Conservation (phyloP, 2,888 invertebrate genomes). For the Tachina fera region DNA sequence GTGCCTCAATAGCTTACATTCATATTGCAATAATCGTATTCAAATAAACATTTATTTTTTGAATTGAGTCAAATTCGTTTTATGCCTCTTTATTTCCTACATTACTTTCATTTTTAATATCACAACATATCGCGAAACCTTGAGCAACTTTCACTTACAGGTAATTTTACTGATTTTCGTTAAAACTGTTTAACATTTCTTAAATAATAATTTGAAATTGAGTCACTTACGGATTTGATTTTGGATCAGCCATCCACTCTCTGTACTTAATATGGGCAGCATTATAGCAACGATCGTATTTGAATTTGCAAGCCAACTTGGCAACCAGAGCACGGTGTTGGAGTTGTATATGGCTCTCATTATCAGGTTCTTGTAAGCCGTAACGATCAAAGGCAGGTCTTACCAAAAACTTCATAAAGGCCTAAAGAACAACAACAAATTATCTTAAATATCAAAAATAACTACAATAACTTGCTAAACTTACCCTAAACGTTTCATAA, state of each 20-base stretch:
- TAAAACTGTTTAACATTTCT: too few species aligned
- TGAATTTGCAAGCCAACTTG: slow-evolving; percentile 84
- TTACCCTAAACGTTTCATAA: slow-evolving; percentile 86
- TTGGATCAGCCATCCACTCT: slow-evolving; percentile 83
- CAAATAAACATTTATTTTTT: too few species aligned
- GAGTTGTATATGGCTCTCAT: slow-evolving; percentile 84
- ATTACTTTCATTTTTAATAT: too few species aligned
- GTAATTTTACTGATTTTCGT: too few species aligned
- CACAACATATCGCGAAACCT: too few species aligned
- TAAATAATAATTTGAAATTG: too few species aligned
- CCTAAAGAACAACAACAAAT: slow-evolving; percentile 74
- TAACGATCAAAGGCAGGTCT: slow-evolving; percentile 83
- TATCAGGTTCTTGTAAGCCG: slow-evolving; percentile 83
- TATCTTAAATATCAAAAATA: background rate
- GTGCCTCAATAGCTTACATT: too few species aligned
- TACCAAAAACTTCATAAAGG: slow-evolving; percentile 82
- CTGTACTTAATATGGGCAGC: slow-evolving; percentile 83
- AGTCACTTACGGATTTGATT: slow-evolving; percentile 84
- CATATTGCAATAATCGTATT: too few species aligned
- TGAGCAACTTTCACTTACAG: too few species aligned
- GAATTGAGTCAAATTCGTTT: too few species aligned
- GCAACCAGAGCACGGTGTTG: slow-evolving; percentile 84
- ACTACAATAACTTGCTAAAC: slow-evolving; percentile 38
- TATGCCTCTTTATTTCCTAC: too few species aligned
- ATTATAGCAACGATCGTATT: slow-evolving; percentile 84